Evolutionary conservation across 2,888 invertebrate genomes (phyloP), one percentile per base, ranked within the genome.

Genomic region (Chorisops tibialis): DNA sequence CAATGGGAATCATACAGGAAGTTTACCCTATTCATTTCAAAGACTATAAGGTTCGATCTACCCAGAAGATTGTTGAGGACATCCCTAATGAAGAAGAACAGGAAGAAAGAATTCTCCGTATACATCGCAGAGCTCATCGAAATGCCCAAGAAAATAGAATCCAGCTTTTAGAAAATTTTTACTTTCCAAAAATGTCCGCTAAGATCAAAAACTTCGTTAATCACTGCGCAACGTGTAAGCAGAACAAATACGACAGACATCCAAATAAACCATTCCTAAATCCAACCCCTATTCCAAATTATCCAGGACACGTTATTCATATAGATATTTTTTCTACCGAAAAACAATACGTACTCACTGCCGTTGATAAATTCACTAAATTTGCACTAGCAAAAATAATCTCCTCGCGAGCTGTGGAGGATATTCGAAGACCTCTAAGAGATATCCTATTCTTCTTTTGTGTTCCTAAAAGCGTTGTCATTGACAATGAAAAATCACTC

Each of bases 361-460:
- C 66, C 24, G 38, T 65, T 7, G 64, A 66, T 19, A 65, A 63
- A 50, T 64, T 65, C 12, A 61, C 65, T 2, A 63, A 63, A 38
- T 65, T 62, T 41, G 62, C 60, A 7, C 59, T 41, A 3, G 45
- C 54, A 1, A 49, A 43, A 24, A 21, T 49, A 2, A 51, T 64
- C 9, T 21, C 51, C 38, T 64, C 61, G 3, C 22, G 54, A 47
- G n/a, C 61, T 14, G 35, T 21, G 18, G n/a, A n/a, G n/a, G n/a
- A n/a, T n/a, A n/a, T 64, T 1, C 35, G 52, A 59, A 39, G 39
- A 43, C 61, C 56, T 4, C 45, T 63, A 14, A n/a, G 54, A 18
- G 54, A 63, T 3, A 35, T 58, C 1, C 14, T 64, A 3, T 49
- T 58, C 22, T 52, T 45, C 24, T 64, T 43, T 9, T 24, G 49